phyloP scores from a whole-genome alignment of 92 coral and sea anemone species.

The Phenganax stokvisi region DNA sequence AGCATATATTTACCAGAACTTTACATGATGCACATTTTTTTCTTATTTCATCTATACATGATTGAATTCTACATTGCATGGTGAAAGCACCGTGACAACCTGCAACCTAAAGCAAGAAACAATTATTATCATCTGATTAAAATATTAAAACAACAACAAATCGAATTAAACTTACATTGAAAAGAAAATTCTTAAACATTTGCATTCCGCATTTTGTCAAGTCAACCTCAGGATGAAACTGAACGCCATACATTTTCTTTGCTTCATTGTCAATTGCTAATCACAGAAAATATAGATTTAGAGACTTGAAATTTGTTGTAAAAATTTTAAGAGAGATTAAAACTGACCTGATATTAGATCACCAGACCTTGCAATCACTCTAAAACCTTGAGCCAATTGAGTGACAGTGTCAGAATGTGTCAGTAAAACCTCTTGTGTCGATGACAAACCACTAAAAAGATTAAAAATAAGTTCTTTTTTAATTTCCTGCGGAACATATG shows the following conservation, averaged over 20 bases:
- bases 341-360: conserved; percentile 77
- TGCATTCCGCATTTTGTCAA: conserved; percentile 70
- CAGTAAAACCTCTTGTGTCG: conserved; percentile 74
- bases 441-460: conserved; percentile 63
- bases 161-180: conserved; percentile 51
- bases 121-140: not conserved
- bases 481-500: no score
- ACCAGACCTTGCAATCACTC: conserved; percentile 85
- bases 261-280: conserved; percentile 88
- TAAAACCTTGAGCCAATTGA: conserved; percentile 69
- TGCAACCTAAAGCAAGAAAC: conserved; percentile 55
- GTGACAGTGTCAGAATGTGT: conserved; percentile 94
- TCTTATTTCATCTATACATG: conserved; percentile 68
- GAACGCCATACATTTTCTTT: conserved; percentile 83
- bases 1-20: conserved; percentile 57
- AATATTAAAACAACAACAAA: not conserved
- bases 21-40: conserved; percentile 66
- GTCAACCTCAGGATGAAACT: conserved; percentile 97
- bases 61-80: conserved; percentile 69
- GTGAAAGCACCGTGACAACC: conserved; percentile 84
- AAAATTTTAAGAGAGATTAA: no score
- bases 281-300: not conserved
- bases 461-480: not conserved
- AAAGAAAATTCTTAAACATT: conserved; percentile 82
- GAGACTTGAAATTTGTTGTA: no score